Evolutionary conservation across 2,797 vertebrate species (phyloP), one percentile per base, ranked within the genome.

Genomic region (Scolopax rusticola): DNA sequence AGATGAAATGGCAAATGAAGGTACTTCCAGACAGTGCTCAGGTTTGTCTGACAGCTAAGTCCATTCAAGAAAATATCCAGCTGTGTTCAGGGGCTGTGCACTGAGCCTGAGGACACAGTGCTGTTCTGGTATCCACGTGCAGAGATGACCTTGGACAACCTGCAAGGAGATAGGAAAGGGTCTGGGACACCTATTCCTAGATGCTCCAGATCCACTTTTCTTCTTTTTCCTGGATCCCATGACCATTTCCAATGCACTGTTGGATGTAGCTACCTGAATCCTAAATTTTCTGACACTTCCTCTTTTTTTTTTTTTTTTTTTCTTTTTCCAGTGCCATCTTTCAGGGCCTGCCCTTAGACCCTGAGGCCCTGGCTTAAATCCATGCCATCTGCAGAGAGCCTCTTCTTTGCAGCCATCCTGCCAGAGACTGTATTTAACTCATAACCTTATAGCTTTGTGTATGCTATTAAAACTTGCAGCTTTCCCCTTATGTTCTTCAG

Each of bases 91-190:
- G 15, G 40, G 7, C 33, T 82, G n/a, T 32, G 21, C 27, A 5
- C 6, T n/a, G 53, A 59, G 32, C 56, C 48, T 4, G 23, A 41
- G 32, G 7, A 18, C 19, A 1, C 0, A 1, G 23, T 11, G 28
- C 21, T 70, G 9, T 12, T 61, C 21, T 53, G 79, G 15, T 27
- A 43, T 12, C 30, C 53, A 11, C 0, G 0, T 13, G 20, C 57
- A 63, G 27, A 61, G 8, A 21, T 84, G 47, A 18, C 15, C 45
- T 23, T n/a, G 36, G 32, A 32, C 4, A 2, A 63, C 18, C 12
- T n/a, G 4, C 1, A 2, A 79, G 53, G 43, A 51, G 48, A 25
- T 5, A 2, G 0, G 11, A 54, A 51, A 54, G 9, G 3, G 12
- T 64, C 32, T 53, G 45, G 59, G 16, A 32, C 19, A 45, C 50